These are phyloP conservation scores for Procambarus virginalis DNA, from an alignment of 1,140 invertebrate species.

Conservation along the genomic window DNA sequence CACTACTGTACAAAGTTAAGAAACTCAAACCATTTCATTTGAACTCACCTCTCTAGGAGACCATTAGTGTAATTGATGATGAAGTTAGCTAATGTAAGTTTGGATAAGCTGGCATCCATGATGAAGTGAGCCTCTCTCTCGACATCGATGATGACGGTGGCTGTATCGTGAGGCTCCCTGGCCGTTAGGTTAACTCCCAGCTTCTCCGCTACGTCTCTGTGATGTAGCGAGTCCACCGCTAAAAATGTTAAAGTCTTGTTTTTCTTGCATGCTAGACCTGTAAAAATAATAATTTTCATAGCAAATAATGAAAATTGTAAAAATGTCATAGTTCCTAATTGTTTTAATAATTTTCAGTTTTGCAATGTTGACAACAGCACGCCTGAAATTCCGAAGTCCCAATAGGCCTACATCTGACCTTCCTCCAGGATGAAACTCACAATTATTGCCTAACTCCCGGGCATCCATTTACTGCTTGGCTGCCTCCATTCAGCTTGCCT, in stretches of 20 bases:
- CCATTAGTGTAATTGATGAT: constrained; percentile 57
- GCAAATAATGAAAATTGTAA: no score
- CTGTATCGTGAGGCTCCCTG: constrained; percentile 36
- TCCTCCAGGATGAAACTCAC: no score
- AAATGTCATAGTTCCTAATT: no score
- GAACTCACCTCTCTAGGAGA: constrained; percentile 26
- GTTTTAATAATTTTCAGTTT: no score
- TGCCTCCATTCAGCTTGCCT: no score
- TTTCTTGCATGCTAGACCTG: constrained; percentile 39
- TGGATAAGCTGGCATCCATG: constrained; percentile 56
- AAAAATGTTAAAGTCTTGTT: constrained; percentile 47
- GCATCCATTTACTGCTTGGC: no score
- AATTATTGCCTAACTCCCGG: no score
- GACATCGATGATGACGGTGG: constrained; percentile 45
- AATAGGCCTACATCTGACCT: no score
- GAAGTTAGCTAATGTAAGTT: constrained; percentile 38
- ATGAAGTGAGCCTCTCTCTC: constrained; percentile 50
- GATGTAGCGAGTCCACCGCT: constrained; percentile 46
- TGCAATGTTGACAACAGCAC: no score
- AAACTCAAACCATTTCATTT: no score
- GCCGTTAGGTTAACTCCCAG: constrained; percentile 47
- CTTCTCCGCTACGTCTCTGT: constrained; percentile 33
- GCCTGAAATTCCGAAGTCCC: no score
- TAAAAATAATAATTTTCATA: neutral
- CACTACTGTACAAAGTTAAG: no score